These are phyloP conservation scores for Galeruca laticollis DNA, from an alignment of 2,888 invertebrate genomes.

Conservation along the genomic window DNA sequence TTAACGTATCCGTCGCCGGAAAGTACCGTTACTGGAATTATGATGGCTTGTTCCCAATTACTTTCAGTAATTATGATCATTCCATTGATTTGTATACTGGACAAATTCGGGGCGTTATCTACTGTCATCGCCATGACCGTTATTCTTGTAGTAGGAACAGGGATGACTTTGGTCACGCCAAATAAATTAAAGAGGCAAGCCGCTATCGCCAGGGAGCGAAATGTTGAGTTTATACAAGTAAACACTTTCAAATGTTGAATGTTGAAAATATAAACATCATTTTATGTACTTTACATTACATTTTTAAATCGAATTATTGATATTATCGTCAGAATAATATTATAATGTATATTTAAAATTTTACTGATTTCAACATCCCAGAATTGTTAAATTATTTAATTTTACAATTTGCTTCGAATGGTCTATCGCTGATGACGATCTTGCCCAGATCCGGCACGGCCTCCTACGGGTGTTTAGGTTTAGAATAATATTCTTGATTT, in stretches of 20 bases:
- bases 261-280: too few species aligned
- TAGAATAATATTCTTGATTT: too few species aligned
- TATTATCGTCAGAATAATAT: too few species aligned
- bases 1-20: constrained; percentile 56
- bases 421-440: too few species aligned
- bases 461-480: too few species aligned
- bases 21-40: constrained; percentile 55
- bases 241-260: not conserved
- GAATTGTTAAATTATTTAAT: too few species aligned
- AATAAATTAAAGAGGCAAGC: constrained; percentile 53
- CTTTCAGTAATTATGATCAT: constrained; percentile 51
- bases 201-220: constrained; percentile 48
- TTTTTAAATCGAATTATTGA: too few species aligned
- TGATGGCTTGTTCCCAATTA: constrained; percentile 53
- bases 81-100: constrained; percentile 45
- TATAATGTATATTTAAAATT: too few species aligned
- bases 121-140: constrained; percentile 45
- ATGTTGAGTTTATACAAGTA: constrained; percentile 38
- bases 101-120: constrained; percentile 52
- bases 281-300: too few species aligned
- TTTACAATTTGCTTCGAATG: too few species aligned
- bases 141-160: constrained; percentile 49
- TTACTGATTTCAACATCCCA: too few species aligned
- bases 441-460: too few species aligned
- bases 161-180: constrained; percentile 52